Conservation (phyloP, 1,140 invertebrate species). For the Onthophagus taurus region DNA sequence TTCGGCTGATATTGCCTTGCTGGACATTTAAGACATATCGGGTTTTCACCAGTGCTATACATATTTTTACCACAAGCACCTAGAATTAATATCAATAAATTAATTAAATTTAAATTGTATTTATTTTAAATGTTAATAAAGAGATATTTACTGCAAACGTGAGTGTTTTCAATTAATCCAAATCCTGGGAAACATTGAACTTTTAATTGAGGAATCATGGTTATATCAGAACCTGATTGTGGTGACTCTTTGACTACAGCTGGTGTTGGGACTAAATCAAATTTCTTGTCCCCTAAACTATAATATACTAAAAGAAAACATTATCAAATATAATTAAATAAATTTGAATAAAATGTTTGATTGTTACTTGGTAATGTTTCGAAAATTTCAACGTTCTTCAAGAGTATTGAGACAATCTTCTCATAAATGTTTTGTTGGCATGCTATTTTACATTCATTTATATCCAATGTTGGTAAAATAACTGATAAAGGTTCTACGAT, state of each 20-base stretch:
- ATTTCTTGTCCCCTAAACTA: conserved; percentile 22
- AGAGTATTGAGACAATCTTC: conserved; percentile 24
- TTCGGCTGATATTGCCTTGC: conserved; percentile 29
- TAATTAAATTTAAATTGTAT: not conserved
- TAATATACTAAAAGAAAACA: conserved; percentile 30
- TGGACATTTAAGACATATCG: conserved; percentile 30
- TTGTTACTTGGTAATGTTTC: conserved; percentile 25
- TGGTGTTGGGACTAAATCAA: conserved; percentile 18
- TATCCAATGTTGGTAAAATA: conserved; percentile 21
- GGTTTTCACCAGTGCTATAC: conserved; percentile 24
- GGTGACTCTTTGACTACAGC: conserved; percentile 9
- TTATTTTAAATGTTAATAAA: too few species aligned
- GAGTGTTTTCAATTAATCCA: conserved; percentile 24
- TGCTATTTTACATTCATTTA: conserved; percentile 25
- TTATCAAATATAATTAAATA: not conserved
- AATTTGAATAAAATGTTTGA: not conserved
- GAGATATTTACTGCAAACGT: conserved; percentile 30
- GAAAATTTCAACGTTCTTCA: conserved; percentile 28
- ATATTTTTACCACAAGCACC: conserved; percentile 29
- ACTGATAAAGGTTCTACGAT: conserved; percentile 20
- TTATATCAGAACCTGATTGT: not conserved
- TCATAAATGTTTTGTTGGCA: conserved; percentile 29
- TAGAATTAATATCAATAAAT: not conserved
- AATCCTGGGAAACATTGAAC: conserved; percentile 27
- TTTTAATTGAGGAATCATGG: conserved; percentile 20